Evolutionary conservation across 2,888 invertebrate species (phyloP).

Genomic region (Ectemnius lituratus): DNA sequence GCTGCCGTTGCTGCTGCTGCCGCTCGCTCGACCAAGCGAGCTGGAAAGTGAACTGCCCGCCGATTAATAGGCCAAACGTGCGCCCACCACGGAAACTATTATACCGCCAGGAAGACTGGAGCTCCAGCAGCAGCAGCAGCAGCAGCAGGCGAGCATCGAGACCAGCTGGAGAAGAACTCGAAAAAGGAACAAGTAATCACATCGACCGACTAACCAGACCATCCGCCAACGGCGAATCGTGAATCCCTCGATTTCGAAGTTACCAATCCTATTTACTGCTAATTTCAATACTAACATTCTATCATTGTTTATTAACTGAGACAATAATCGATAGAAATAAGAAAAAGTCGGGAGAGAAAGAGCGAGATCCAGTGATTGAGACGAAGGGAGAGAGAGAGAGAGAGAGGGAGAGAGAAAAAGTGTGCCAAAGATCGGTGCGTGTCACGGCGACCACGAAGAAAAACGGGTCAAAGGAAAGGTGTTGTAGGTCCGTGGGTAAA

Average conservation of each 20-base stretch:
- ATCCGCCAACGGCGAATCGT: too few species aligned
- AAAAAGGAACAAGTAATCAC: too few species aligned
- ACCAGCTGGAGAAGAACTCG: too few species aligned
- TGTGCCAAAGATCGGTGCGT: slow-evolving; percentile 24
- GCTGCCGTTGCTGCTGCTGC: slow-evolving; percentile 11
- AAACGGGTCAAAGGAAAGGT: slow-evolving; percentile 24
- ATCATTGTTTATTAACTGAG: too few species aligned
- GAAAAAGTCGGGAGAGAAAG: not conserved
- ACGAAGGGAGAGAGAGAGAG: slow-evolving; percentile 10
- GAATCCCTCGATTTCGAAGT: too few species aligned
- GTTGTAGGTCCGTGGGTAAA: slow-evolving; percentile 5
- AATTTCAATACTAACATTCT: too few species aligned
- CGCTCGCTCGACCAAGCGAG: slow-evolving; percentile 19
- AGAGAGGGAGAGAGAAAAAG: slow-evolving; percentile 34
- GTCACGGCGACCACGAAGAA: not conserved
- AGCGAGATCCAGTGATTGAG: not conserved
- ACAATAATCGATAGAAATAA: not conserved
- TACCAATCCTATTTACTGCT: too few species aligned
- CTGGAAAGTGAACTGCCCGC: slow-evolving; percentile 65
- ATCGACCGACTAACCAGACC: too few species aligned
- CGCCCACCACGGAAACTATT: slow-evolving; percentile 7
- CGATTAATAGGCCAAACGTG: slow-evolving; percentile 55
- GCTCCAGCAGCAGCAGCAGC: too few species aligned
- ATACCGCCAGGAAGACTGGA: too few species aligned
- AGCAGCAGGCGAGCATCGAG: too few species aligned